phyloP scores from a whole-genome alignment of 2,113 vertebrate species.

The Protobothrops flavoviridis region DNA sequence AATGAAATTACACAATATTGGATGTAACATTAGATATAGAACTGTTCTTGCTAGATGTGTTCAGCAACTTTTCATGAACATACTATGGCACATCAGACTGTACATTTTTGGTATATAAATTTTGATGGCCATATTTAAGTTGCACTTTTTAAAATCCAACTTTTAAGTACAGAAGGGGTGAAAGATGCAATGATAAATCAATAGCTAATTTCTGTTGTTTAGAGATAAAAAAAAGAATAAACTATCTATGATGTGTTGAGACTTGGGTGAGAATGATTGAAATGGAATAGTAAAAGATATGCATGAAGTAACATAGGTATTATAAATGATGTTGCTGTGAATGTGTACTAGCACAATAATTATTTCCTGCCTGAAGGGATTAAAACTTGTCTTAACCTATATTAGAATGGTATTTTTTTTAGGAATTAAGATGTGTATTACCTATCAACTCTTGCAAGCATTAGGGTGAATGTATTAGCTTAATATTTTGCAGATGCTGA shows the following conservation, averaged over 20 bases:
- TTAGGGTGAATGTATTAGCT: neutral
- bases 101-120: neutral
- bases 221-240: conserved; percentile 8
- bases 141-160: neutral
- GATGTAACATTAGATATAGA: neutral
- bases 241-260: neutral
- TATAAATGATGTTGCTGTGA: conserved; percentile 22
- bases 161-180: neutral
- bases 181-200: neutral
- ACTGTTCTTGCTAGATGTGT: neutral
- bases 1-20: neutral
- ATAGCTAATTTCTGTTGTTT: conserved; percentile 14
- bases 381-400: neutral
- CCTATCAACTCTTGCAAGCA: neutral
- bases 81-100: neutral
- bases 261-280: neutral
- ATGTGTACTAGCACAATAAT: neutral
- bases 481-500: neutral
- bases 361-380: neutral
- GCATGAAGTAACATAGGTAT: neutral
- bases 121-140: neutral
- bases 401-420: neutral
- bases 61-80: neutral
- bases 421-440: neutral
- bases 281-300: neutral